A percentile compares a stretch with the other conserved stretches of the same genome.
Conservation (phyloP, 1,140 invertebrate genomes). For the Ceratosolen solmsi region DNA sequence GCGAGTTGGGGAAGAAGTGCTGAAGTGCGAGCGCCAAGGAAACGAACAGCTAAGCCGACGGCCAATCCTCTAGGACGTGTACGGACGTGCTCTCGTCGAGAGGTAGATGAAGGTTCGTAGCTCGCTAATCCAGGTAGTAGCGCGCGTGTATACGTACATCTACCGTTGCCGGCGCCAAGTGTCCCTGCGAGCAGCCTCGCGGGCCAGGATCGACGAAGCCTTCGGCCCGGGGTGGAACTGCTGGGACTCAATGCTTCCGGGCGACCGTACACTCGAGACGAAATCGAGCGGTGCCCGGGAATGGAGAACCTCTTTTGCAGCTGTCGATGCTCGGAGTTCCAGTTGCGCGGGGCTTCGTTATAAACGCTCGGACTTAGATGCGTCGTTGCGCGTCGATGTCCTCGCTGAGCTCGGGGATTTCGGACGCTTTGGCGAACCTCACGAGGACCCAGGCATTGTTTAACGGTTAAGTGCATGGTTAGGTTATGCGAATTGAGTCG, state of each 20-base stretch:
- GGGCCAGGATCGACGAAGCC: background rate
- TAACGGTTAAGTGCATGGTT: background rate
- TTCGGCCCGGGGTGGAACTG: background rate
- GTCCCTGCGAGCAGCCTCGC: background rate
- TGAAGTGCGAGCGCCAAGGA: background rate
- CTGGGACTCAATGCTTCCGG: background rate
- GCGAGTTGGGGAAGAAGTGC: constrained; percentile 58
- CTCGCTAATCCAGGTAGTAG: background rate
- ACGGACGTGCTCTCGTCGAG: constrained; percentile 64
- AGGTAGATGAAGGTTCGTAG: constrained; percentile 75
- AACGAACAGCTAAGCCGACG: background rate
- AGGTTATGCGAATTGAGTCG: background rate
- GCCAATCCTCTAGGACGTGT: constrained; percentile 8
- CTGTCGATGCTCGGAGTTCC: background rate
- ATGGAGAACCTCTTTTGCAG: background rate
- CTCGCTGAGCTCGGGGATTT: no score
- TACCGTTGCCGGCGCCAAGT: background rate
- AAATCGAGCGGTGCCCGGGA: background rate
- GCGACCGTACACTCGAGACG: no score
- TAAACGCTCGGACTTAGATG: no score
- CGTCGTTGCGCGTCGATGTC: background rate
- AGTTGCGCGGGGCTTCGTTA: background rate
- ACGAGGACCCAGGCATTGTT: background rate
- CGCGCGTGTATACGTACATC: background rate
- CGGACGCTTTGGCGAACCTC: background rate